Evolutionary conservation across 2,797 vertebrate species (phyloP).

Genomic region (Crossoptilon crossoptilon): DNA sequence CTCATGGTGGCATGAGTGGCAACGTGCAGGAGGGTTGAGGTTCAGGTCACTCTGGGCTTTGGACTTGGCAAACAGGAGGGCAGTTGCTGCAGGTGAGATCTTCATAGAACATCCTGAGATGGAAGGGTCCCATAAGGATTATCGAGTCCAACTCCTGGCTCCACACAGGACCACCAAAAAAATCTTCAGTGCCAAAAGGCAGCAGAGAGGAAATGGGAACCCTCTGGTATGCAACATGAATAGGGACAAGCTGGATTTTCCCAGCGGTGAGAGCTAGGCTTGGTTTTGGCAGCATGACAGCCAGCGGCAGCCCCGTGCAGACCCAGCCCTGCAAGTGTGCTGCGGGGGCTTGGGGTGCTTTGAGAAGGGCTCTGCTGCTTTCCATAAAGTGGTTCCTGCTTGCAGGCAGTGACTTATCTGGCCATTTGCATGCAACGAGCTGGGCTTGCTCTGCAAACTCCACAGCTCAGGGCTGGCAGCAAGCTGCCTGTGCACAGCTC

Average conservation of each 20-base stretch:
- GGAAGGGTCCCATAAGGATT: too few relatives aligned
- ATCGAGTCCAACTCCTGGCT: too few relatives aligned
- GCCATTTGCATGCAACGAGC: constrained; percentile 54
- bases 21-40: not conserved
- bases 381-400: constrained; percentile 48
- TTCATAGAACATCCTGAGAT: too few relatives aligned
- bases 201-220: not conserved
- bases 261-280: not conserved
- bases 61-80: not conserved
- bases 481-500: not conserved
- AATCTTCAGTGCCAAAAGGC: not conserved
- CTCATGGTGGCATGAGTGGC: not conserved
- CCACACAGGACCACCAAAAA: too few relatives aligned
- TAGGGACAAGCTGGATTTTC: not conserved
- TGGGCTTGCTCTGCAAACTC: constrained; percentile 14
- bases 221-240: not conserved
- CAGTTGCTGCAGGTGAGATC: not conserved
- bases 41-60: not conserved
- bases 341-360: not conserved
- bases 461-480: fast-evolving
- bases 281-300: not conserved
- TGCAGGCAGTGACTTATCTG: not conserved
- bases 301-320: not conserved
- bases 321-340: not conserved
- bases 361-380: constrained; percentile 53